Percentiles rank a stretch among this genome's conserved stretches.
phyloP scores from a whole-genome alignment of 2,888 invertebrate genomes.

The Pristionchus maxplancki region DNA sequence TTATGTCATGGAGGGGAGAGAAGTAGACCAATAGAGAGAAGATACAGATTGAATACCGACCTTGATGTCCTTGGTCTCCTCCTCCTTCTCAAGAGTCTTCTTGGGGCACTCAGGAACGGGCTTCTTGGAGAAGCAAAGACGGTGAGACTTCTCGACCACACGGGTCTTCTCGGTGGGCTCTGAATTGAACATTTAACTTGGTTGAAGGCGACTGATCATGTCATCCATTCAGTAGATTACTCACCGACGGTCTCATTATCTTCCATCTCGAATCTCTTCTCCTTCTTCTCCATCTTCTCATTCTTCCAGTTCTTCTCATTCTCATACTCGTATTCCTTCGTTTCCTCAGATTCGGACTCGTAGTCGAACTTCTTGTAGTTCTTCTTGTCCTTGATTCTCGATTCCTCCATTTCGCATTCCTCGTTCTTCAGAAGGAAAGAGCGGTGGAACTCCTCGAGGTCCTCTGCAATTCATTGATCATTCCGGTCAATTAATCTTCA shows the following conservation, averaged over 20 bases:
- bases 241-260: conserved; percentile 24
- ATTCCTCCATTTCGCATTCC: conserved; percentile 47
- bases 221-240: not conserved
- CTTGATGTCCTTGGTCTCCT: conserved; percentile 43
- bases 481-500: not conserved
- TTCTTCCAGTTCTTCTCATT: conserved; percentile 10
- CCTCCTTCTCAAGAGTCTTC: conserved; percentile 36
- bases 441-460: conserved; percentile 73
- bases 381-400: conserved; percentile 37
- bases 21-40: not conserved
- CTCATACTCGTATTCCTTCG: conserved; percentile 38
- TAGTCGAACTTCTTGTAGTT: conserved; percentile 43
- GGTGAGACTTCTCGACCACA: conserved; percentile 67
- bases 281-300: conserved; percentile 6
- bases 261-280: not conserved
- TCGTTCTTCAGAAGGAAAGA: conserved; percentile 63
- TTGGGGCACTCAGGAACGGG: conserved; percentile 67
- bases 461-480: conserved; percentile 51
- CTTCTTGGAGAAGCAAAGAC: conserved; percentile 73
- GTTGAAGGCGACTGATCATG: not conserved
- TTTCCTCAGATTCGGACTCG: too few species aligned
- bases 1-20: not conserved
- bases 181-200: conserved; percentile 53
- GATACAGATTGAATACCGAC: not conserved
- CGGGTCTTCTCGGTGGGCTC: conserved; percentile 66